phyloP scores from a whole-genome alignment of 2,113 vertebrate species.

The Osmerus mordax region DNA sequence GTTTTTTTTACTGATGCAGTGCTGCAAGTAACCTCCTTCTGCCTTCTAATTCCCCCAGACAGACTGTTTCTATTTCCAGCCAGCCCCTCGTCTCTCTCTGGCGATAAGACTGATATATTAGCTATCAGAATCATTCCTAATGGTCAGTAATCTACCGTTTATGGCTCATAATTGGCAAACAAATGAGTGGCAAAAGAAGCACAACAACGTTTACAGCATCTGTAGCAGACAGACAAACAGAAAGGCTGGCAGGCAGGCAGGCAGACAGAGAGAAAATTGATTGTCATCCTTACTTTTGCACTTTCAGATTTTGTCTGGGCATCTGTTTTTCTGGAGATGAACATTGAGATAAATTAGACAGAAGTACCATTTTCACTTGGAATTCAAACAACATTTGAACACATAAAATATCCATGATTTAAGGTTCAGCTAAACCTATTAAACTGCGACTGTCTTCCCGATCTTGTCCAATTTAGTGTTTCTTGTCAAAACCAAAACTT shows the following conservation, averaged over 20 bases:
- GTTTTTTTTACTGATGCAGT: too few relatives aligned
- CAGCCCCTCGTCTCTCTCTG: not conserved
- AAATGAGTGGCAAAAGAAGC: conserved; percentile 6
- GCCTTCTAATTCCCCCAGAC: too few relatives aligned
- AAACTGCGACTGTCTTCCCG: too few relatives aligned
- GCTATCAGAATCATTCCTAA: not conserved
- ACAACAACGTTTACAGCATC: not conserved
- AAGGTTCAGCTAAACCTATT: too few relatives aligned
- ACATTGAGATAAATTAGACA: not conserved
- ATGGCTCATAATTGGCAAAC: conserved; percentile 13
- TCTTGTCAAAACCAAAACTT: too few relatives aligned
- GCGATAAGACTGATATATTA: conserved; percentile 22
- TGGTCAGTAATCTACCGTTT: conserved; percentile 19
- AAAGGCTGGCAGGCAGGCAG: too few relatives aligned
- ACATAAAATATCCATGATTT: too few relatives aligned
- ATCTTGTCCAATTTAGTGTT: too few relatives aligned
- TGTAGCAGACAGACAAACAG: not conserved
- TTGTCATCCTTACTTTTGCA: too few relatives aligned
- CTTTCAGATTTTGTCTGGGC: too few relatives aligned
- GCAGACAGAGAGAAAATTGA: not conserved
- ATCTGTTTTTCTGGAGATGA: not conserved
- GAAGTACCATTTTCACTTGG: not conserved
- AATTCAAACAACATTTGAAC: too few relatives aligned
- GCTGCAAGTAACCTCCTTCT: too few relatives aligned
- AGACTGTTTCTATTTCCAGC: conserved; percentile 18